A percentile compares a stretch with the other conserved stretches of the same genome.
These are phyloP conservation scores for Paramormyrops hopkinsi DNA, from an alignment of 2,797 vertebrate species.

Conservation along the genomic window DNA sequence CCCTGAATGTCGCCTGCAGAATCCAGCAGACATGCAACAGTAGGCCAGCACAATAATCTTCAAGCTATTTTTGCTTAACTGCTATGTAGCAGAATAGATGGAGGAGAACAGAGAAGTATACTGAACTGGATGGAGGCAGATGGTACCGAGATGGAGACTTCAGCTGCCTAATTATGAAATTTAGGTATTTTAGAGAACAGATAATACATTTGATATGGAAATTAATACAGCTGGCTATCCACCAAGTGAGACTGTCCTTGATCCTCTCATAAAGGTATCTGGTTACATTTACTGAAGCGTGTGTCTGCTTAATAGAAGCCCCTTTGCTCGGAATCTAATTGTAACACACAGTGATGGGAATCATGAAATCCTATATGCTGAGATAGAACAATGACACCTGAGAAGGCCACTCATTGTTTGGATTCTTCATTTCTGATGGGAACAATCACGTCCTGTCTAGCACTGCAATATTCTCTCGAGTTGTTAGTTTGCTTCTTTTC, in stretches of 20 bases:
- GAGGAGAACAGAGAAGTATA: neutral
- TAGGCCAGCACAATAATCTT: neutral
- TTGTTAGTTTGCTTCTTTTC: neutral
- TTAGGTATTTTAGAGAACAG: constrained; percentile 1
- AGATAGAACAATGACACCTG: neutral
- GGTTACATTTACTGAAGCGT: neutral
- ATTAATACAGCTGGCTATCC: constrained; percentile 1
- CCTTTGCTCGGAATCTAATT: neutral
- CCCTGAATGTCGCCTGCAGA: neutral
- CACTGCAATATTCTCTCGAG: neutral
- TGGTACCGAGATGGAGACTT: neutral
- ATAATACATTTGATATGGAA: constrained; percentile 6
- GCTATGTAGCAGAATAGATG: neutral
- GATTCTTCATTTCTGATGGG: neutral
- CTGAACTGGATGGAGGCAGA: neutral
- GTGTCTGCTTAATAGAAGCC: neutral
- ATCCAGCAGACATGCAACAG: neutral
- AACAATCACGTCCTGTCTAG: neutral
- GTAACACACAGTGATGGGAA: neutral
- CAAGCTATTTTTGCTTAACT: constrained; percentile 2
- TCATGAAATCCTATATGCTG: neutral
- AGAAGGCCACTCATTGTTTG: neutral
- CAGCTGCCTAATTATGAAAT: constrained; percentile 13
- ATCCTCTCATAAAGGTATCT: constrained; percentile 9
- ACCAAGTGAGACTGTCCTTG: constrained; percentile 3